A percentile compares a stretch with the other conserved stretches of the same genome.
Evolutionary conservation across 2,888 invertebrate genomes (phyloP).

Genomic region (Mythimna albipuncta): DNA sequence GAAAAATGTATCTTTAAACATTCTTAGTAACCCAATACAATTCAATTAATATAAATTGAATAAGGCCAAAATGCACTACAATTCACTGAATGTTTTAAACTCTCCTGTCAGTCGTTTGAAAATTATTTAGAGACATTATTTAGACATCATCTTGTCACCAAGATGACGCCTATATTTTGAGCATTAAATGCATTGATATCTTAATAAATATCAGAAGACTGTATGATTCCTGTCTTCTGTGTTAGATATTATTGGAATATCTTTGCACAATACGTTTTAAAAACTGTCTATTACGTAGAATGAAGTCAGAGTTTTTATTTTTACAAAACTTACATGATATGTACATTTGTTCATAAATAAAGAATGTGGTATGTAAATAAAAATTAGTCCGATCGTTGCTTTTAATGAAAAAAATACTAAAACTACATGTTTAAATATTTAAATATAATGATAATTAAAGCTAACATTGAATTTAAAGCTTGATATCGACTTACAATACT

Average conservation of each 20-base stretch:
- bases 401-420: conserved; percentile 59
- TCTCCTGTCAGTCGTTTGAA: not conserved
- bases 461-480: conserved; percentile 90
- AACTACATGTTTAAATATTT: conserved; percentile 72
- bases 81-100: too few relatives aligned
- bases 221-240: too few relatives aligned
- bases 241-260: too few relatives aligned
- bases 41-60: not conserved
- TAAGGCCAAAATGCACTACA: not conserved
- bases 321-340: conserved; percentile 70
- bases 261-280: too few relatives aligned
- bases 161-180: too few relatives aligned
- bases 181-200: too few relatives aligned
- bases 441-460: conserved; percentile 87
- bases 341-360: conserved; percentile 70
- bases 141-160: too few relatives aligned
- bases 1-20: not conserved
- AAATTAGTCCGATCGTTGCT: conserved; percentile 46
- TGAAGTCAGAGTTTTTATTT: conserved; percentile 55
- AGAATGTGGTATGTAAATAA: conserved; percentile 59
- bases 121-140: too few relatives aligned
- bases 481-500: conserved; percentile 83
- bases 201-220: too few relatives aligned
- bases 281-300: not conserved
- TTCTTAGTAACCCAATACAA: too few relatives aligned